These are phyloP conservation scores for Cyprinella venusta DNA, from an alignment of 2,797 vertebrate species.

Conservation along the genomic window DNA sequence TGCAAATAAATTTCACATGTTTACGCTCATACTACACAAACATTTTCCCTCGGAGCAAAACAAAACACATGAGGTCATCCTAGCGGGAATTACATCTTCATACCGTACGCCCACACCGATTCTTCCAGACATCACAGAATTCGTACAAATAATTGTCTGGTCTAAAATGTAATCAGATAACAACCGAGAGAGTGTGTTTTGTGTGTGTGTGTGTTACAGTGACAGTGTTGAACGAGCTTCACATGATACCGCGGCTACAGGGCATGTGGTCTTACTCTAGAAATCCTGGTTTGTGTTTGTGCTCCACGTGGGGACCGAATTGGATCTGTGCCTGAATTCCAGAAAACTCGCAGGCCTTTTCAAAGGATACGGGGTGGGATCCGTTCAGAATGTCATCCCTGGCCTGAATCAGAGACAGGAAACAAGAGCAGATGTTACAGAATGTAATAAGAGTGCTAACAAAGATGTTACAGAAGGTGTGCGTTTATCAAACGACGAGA, in stretches of 20 bases:
- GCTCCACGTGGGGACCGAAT: slow-evolving; percentile 96
- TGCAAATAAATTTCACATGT: slow-evolving; percentile 71
- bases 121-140: slow-evolving; percentile 37
- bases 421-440: slow-evolving; percentile 16
- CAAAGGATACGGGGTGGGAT: slow-evolving; percentile 97
- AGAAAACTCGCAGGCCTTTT: slow-evolving; percentile 97
- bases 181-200: slow-evolving; percentile 49
- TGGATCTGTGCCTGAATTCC: slow-evolving; percentile 99
- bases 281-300: slow-evolving; percentile 98
- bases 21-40: slow-evolving; percentile 64
- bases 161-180: slow-evolving; percentile 68
- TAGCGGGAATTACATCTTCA: slow-evolving; percentile 44
- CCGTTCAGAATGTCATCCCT: slow-evolving; percentile 98
- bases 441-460: slow-evolving; percentile 7
- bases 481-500: too few relatives aligned
- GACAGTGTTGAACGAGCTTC: slow-evolving; percentile 2
- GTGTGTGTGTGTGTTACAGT: slow-evolving; percentile 3
- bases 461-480: slow-evolving; percentile 25
- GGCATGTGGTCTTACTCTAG: slow-evolving; percentile 86
- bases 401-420: slow-evolving; percentile 79
- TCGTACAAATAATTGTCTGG: slow-evolving; percentile 20
- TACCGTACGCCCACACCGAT: slow-evolving; percentile 53
- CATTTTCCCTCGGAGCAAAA: slow-evolving; percentile 68
- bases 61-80: slow-evolving; percentile 51
- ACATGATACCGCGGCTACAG: slow-evolving; percentile 44